phyloP scores from a whole-genome alignment of 2,113 vertebrate species.

The Neogobius melanostomus region DNA sequence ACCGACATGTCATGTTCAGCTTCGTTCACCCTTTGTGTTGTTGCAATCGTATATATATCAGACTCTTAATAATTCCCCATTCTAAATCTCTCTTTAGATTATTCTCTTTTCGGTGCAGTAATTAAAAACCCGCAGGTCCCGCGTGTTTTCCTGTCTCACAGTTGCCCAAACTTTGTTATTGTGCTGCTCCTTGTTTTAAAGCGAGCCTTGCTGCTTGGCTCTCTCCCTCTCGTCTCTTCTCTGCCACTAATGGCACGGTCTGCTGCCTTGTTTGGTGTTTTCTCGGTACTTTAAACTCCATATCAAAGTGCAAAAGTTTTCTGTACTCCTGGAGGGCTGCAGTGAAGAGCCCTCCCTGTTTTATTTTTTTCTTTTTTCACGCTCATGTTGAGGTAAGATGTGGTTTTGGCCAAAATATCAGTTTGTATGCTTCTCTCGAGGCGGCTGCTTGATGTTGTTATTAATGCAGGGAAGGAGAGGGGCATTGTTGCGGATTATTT shows the following conservation, averaged over 20 bases:
- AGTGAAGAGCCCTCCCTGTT: not conserved
- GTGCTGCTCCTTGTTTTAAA: not conserved
- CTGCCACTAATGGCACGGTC: constrained; percentile 21
- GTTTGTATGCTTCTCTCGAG: constrained; percentile 12
- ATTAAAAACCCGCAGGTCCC: constrained; percentile 12
- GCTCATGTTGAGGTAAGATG: constrained; percentile 1
- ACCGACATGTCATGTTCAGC: too few species aligned
- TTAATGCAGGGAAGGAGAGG: constrained; percentile 26
- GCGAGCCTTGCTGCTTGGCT: constrained; percentile 1
- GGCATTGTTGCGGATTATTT: constrained; percentile 19
- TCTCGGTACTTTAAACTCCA: constrained; percentile 15
- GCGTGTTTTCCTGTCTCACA: constrained; percentile 23
- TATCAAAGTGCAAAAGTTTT: constrained; percentile 37
- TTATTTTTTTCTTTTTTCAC: not conserved
- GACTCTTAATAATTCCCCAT: too few species aligned
- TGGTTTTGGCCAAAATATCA: constrained; percentile 14
- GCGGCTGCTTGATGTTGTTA: constrained; percentile 37
- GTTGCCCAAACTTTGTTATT: constrained; percentile 35
- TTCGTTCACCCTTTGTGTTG: too few species aligned
- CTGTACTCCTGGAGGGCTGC: constrained; percentile 16
- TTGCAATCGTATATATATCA: too few species aligned
- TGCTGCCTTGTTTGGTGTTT: constrained; percentile 10
- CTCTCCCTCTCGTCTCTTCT: constrained; percentile 5
- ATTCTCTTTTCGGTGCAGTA: not conserved
- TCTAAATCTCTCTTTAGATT: not conserved